Conservation (phyloP, 2,797 vertebrate genomes). For the Ctenochaetus hawaiiensis region DNA sequence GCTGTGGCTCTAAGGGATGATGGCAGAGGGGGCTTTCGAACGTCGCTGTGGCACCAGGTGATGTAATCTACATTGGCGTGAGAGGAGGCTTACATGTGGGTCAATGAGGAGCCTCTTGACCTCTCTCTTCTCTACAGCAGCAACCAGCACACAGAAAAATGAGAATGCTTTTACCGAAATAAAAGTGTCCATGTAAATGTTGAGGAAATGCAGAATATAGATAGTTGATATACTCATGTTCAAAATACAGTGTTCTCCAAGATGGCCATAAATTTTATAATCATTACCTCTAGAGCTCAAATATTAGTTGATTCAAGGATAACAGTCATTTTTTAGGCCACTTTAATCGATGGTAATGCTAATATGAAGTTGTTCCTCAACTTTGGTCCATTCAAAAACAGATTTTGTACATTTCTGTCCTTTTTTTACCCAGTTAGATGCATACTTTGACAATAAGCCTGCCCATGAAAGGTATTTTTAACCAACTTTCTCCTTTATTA, state of each 20-base stretch:
- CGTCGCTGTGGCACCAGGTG: conserved; percentile 32
- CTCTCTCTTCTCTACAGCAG: conserved; percentile 14
- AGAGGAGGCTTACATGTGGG: conserved; percentile 24
- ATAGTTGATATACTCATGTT: neutral
- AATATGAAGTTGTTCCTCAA: no score
- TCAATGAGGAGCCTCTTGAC: conserved; percentile 40
- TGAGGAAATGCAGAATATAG: neutral
- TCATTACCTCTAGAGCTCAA: neutral
- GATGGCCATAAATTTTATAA: neutral
- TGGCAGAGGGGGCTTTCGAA: neutral
- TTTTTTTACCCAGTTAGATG: no score
- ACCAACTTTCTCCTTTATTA: no score
- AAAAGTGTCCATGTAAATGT: no score
- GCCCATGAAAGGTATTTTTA: no score
- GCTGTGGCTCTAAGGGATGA: conserved; percentile 19
- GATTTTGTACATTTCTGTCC: no score
- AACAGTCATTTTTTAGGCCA: no score
- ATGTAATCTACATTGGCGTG: conserved; percentile 23
- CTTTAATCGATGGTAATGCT: no score
- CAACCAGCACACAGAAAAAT: conserved; percentile 2
- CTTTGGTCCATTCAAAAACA: no score
- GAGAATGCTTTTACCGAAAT: neutral
- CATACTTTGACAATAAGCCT: no score
- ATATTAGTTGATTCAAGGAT: neutral
- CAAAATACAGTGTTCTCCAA: neutral